Percentiles rank a stretch among this genome's conserved stretches.
phyloP scores from a whole-genome alignment of 2,888 invertebrate genomes.

The Synergus umbraculus region DNA sequence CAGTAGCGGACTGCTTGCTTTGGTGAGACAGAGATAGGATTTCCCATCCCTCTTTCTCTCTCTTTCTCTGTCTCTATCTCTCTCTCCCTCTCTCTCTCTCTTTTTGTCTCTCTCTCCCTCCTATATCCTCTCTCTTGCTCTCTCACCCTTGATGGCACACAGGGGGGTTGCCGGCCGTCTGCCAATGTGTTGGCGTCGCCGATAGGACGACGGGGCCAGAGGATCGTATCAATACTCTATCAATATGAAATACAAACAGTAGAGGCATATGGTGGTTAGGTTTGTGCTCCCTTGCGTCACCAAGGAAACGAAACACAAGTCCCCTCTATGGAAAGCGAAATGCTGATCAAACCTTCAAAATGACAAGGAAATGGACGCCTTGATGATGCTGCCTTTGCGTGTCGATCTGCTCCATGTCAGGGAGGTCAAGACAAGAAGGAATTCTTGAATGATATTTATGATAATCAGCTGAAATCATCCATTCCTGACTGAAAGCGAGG shows the following conservation, averaged over 20 bases:
- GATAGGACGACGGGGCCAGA: conserved; percentile 52
- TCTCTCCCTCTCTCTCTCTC: too few species aligned
- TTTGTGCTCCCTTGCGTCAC: conserved; percentile 68
- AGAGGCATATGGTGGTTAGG: conserved; percentile 61
- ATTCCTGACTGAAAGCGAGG: too few species aligned
- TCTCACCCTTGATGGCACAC: conserved; percentile 39
- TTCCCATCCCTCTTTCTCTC: too few species aligned
- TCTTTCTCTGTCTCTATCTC: too few species aligned
- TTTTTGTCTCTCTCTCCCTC: too few species aligned
- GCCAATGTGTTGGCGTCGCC: conserved; percentile 46
- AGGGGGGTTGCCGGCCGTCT: conserved; percentile 18
- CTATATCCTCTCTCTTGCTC: conserved; percentile 22
- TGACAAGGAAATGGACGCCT: conserved; percentile 71
- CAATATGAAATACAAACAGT: conserved; percentile 77
- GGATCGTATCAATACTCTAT: conserved; percentile 75
- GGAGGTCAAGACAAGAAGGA: background rate
- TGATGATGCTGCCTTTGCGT: conserved; percentile 40
- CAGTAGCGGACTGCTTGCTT: conserved; percentile 55
- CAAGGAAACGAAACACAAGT: conserved; percentile 71
- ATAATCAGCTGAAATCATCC: conserved; percentile 45
- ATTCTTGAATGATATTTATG: background rate
- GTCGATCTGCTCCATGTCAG: background rate
- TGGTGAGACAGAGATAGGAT: conserved; percentile 50
- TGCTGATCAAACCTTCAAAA: conserved; percentile 66
- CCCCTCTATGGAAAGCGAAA: conserved; percentile 47